phyloP scores from a whole-genome alignment of 2,113 vertebrate genomes.

The Tretioscincus oriximinensis region DNA sequence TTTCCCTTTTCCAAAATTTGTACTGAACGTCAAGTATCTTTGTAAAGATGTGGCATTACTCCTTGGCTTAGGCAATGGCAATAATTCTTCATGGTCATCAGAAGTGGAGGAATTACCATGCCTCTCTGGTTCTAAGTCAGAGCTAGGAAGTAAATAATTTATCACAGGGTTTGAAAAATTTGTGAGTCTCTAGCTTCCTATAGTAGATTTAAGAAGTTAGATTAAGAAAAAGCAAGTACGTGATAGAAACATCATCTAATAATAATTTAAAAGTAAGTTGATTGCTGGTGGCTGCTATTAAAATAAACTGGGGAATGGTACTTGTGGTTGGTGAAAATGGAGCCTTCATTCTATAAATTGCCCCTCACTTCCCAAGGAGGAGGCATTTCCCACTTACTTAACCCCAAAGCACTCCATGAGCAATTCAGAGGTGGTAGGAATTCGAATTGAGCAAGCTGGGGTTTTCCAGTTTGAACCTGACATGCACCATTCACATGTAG shows the following conservation, averaged over 20 bases:
- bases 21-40: neutral
- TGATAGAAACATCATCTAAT: fast-evolving
- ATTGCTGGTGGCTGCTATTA: neutral
- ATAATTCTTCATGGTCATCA: neutral
- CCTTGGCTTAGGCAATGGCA: fast-evolving
- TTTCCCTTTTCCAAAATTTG: neutral
- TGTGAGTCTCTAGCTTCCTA: too few relatives aligned
- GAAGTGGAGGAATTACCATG: fast-evolving
- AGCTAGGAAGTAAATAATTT: slow-evolving; percentile 47
- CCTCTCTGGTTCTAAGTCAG: slow-evolving; percentile 64
- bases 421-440: too few relatives aligned
- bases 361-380: too few relatives aligned
- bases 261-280: neutral
- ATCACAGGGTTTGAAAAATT: neutral
- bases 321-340: too few relatives aligned
- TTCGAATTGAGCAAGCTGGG: too few relatives aligned
- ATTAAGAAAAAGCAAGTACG: fast-evolving
- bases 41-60: neutral
- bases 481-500: too few relatives aligned
- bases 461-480: too few relatives aligned
- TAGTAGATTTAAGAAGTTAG: too few relatives aligned
- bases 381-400: too few relatives aligned
- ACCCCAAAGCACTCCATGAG: too few relatives aligned
- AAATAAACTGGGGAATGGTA: neutral
- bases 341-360: too few relatives aligned